Conservation (phyloP, 2,113 vertebrate species). For the Eolophus roseicapilla region DNA sequence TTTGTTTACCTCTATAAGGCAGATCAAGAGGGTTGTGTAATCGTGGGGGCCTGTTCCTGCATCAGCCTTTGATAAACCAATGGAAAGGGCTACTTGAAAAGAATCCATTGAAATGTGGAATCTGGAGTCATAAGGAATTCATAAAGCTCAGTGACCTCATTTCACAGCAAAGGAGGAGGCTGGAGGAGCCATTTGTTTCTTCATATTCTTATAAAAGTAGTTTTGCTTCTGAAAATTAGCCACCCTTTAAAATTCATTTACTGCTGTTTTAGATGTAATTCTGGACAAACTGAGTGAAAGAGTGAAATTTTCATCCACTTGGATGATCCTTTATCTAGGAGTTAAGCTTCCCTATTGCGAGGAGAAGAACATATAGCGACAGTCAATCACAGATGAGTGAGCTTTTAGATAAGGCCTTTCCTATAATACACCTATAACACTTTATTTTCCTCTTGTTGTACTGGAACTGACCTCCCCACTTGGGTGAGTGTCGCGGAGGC, state of each 20-base stretch:
- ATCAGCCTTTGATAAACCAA: background rate
- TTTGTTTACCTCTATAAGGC: background rate
- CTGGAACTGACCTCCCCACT: constrained; percentile 42
- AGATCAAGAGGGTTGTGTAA: background rate
- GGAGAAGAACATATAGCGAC: background rate
- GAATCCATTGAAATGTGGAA: background rate
- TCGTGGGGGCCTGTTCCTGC: background rate
- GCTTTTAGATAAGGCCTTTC: constrained; percentile 56
- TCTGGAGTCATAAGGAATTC: background rate
- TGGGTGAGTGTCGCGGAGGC: background rate
- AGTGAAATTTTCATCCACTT: background rate
- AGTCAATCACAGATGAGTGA: constrained; percentile 16
- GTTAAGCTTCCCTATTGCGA: constrained; percentile 3
- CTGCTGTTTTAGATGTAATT: background rate
- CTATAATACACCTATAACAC: constrained; percentile 50
- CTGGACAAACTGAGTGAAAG: background rate
- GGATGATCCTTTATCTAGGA: constrained; percentile 32
- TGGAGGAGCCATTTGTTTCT: background rate
- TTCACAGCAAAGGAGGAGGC: background rate
- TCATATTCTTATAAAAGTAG: background rate
- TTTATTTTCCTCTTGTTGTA: constrained; percentile 46
- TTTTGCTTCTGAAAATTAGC: background rate
- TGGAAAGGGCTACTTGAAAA: background rate
- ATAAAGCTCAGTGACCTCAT: background rate
- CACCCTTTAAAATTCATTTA: background rate